Evolutionary conservation across 2,888 invertebrate species (phyloP).

Genomic region (Parochlus steinenii): DNA sequence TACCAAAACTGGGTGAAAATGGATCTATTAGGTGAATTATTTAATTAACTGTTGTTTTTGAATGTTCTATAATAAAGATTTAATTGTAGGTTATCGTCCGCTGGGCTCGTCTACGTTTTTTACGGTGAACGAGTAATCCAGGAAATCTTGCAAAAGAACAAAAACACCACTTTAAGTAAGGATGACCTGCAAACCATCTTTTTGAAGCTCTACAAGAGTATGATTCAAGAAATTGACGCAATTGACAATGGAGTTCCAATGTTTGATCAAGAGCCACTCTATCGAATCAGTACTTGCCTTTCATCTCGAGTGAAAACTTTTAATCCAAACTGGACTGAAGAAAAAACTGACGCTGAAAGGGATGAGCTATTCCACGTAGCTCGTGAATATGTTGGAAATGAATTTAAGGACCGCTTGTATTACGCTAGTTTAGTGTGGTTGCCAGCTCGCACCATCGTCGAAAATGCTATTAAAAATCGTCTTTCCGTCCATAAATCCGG

Average conservation of each 20-base stretch:
- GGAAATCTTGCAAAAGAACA: slow-evolving; percentile 32
- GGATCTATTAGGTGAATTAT: slow-evolving; percentile 39
- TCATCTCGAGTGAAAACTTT: slow-evolving; percentile 57
- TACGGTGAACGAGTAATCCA: slow-evolving; percentile 70
- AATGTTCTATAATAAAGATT: slow-evolving; percentile 4
- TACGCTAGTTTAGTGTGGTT: slow-evolving; percentile 57
- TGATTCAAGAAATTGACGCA: slow-evolving; percentile 88
- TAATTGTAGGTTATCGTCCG: slow-evolving; percentile 69
- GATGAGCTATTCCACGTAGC: slow-evolving; percentile 59
- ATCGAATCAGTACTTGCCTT: slow-evolving; percentile 63
- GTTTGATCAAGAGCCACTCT: slow-evolving; percentile 52
- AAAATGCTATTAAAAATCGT: slow-evolving; percentile 50
- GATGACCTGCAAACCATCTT: slow-evolving; percentile 40
- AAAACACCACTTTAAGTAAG: slow-evolving; percentile 31
- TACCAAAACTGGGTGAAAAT: slow-evolving; percentile 40
- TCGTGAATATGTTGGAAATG: slow-evolving; percentile 55
- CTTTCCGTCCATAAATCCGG: slow-evolving; percentile 56
- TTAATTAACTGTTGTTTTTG: slow-evolving; percentile 5
- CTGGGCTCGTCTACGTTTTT: slow-evolving; percentile 80
- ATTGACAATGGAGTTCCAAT: slow-evolving; percentile 93
- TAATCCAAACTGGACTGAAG: slow-evolving; percentile 71
- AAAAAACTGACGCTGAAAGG: slow-evolving; percentile 33
- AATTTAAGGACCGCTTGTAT: slow-evolving; percentile 55
- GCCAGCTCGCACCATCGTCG: slow-evolving; percentile 67
- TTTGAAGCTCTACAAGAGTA: slow-evolving; percentile 62